These are phyloP conservation scores for Linnaemya vulpina DNA, from an alignment of 2,888 invertebrate species.

Conservation along the genomic window DNA sequence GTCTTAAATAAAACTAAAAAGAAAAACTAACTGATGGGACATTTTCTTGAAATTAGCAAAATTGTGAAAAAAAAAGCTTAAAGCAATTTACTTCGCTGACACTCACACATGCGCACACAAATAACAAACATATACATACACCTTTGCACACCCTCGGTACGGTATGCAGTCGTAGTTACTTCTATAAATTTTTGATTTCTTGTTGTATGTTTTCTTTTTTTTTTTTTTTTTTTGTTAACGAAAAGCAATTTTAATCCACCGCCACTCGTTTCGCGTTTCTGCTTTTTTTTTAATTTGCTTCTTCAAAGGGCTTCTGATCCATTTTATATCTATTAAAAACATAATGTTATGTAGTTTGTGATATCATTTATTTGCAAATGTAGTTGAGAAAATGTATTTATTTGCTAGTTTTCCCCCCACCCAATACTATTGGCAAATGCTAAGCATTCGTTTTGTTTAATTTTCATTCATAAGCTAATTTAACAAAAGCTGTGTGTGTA, in stretches of 20 bases:
- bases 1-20: background rate
- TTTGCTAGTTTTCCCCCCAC: background rate
- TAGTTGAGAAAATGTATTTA: background rate
- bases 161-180: background rate
- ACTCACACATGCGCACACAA: conserved; percentile 25
- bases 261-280: conserved; percentile 42
- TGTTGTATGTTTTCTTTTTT: background rate
- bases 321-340: conserved; percentile 52
- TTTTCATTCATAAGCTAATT: background rate
- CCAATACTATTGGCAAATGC: conserved; percentile 32
- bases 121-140: background rate
- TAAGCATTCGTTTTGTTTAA: conserved; percentile 23
- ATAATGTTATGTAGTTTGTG: conserved; percentile 45
- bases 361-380: conserved; percentile 27
- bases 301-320: conserved; percentile 5
- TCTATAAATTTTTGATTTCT: background rate
- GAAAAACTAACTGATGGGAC: too few relatives aligned
- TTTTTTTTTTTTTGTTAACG: too few relatives aligned
- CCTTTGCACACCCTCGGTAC: background rate
- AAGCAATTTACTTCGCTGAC: conserved; percentile 36
- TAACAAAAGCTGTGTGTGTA: conserved; percentile 13
- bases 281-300: background rate
- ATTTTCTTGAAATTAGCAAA: background rate
- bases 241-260: conserved; percentile 51
- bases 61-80: conserved; percentile 1